Conservation (phyloP, 2,113 vertebrate species). For the Dromas ardeola region DNA sequence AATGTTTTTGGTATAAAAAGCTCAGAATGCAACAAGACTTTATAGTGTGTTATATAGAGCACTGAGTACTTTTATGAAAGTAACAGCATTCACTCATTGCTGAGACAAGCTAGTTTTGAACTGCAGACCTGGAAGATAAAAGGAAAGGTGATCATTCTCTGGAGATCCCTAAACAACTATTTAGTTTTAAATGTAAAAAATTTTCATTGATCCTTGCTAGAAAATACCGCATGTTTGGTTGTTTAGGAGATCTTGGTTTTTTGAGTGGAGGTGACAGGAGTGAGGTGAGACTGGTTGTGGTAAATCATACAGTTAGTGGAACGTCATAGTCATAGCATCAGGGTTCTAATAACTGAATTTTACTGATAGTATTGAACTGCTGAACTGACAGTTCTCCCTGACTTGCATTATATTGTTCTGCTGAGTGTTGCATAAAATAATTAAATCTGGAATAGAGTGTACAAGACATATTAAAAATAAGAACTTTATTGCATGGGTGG, state of each 20-base stretch:
- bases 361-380: neutral
- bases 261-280: neutral
- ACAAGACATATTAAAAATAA: neutral
- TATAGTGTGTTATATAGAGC: neutral
- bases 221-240: neutral
- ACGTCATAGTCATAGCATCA: neutral
- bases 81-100: neutral
- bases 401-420: neutral
- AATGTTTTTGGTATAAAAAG: neutral
- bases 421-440: neutral
- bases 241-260: neutral
- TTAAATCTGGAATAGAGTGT: neutral
- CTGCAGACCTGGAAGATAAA: neutral
- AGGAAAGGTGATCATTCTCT: neutral
- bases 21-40: neutral
- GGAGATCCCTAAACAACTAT: neutral
- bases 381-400: neutral
- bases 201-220: neutral
- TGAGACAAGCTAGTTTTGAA: neutral
- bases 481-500: neutral
- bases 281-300: neutral
- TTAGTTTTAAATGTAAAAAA: neutral
- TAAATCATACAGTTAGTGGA: neutral
- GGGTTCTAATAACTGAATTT: neutral
- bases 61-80: neutral